A percentile compares a stretch with the other conserved stretches of the same genome.
Evolutionary conservation across 2,113 vertebrate species (phyloP).

Genomic region (Tyto alba): DNA sequence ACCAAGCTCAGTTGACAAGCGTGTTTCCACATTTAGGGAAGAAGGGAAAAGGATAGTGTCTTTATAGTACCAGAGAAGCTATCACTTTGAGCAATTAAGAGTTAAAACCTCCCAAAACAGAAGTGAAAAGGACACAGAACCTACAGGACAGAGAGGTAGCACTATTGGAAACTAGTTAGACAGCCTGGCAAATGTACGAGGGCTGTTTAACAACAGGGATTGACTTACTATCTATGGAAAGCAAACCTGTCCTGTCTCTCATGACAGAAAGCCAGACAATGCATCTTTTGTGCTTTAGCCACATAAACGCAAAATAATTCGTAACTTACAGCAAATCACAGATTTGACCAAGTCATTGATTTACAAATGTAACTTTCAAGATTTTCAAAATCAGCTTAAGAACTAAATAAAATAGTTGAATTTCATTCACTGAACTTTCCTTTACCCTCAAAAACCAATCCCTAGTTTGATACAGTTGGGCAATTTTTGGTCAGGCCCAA

Average conservation of each 20-base stretch:
- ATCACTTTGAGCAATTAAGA: background rate
- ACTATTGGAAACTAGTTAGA: background rate
- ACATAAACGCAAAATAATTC: background rate
- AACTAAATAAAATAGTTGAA: background rate
- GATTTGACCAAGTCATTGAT: background rate
- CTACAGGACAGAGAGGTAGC: background rate
- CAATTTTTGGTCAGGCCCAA: background rate
- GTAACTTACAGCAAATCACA: background rate
- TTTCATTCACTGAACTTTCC: background rate
- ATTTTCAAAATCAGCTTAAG: background rate
- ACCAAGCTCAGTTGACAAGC: background rate
- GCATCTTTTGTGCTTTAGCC: background rate
- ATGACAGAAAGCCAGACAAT: background rate
- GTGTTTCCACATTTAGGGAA: background rate
- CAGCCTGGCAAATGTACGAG: background rate
- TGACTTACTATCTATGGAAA: background rate
- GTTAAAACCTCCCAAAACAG: background rate
- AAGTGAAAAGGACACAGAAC: background rate
- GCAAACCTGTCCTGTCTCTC: background rate
- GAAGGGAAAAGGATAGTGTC: background rate
- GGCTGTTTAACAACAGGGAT: background rate
- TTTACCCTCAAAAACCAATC: background rate
- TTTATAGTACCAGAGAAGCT: background rate
- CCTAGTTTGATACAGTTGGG: background rate
- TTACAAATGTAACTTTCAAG: background rate